phyloP scores from a whole-genome alignment of 2,888 invertebrate species.

The Alloplasta piceator region DNA sequence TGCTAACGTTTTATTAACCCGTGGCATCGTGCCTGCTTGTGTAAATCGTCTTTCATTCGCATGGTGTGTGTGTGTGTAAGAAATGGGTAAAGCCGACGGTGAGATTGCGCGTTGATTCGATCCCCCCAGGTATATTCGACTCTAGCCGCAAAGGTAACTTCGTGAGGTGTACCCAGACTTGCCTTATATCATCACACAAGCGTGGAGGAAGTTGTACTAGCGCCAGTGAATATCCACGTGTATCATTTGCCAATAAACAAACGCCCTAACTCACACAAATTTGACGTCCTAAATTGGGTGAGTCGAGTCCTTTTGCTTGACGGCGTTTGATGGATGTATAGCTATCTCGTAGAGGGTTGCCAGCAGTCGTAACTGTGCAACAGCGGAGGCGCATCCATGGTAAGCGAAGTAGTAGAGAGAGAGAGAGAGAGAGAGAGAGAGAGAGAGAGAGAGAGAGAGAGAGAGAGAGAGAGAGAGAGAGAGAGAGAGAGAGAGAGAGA shows the following conservation, averaged over 20 bases:
- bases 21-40: conserved; percentile 12
- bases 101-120: conserved; percentile 47
- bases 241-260: too few relatives aligned
- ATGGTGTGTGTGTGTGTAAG: conserved; percentile 12
- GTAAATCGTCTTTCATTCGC: background rate
- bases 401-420: conserved; percentile 11
- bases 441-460: conserved; percentile 7
- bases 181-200: background rate
- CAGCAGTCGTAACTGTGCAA: conserved; percentile 44
- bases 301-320: too few relatives aligned
- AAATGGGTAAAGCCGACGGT: conserved; percentile 39
- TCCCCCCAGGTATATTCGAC: conserved; percentile 48
- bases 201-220: too few relatives aligned
- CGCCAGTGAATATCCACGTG: background rate
- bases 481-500: conserved; percentile 9
- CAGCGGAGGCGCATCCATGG: conserved; percentile 24
- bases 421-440: conserved; percentile 6
- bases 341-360: conserved; percentile 18
- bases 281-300: too few relatives aligned
- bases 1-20: too few relatives aligned
- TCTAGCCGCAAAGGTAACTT: conserved; percentile 43
- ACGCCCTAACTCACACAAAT: too few relatives aligned
- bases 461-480: conserved; percentile 26
- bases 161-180: conserved; percentile 30
- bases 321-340: background rate